These are phyloP conservation scores for Wiebesia pumilae DNA, from an alignment of 1,140 invertebrate genomes.

Conservation along the genomic window DNA sequence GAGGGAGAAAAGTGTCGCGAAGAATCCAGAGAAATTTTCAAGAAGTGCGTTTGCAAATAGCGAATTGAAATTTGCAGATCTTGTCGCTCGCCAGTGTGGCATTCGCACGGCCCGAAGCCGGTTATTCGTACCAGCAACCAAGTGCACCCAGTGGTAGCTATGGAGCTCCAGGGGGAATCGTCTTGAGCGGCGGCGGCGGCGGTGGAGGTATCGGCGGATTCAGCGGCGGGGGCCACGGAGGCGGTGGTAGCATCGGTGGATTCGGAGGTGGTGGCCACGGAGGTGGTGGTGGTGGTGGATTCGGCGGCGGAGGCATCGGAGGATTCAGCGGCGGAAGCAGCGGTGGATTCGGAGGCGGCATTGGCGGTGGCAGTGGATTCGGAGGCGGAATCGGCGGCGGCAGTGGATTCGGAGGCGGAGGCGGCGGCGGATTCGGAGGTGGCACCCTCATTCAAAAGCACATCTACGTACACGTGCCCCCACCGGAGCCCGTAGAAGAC, in stretches of 20 bases:
- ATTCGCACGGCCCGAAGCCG: constrained; percentile 75
- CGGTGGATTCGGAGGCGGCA: constrained; percentile 55
- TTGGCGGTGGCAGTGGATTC: constrained; percentile 57
- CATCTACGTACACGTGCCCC: constrained; percentile 88
- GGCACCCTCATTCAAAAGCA: constrained; percentile 80
- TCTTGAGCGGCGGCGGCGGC: constrained; percentile 60
- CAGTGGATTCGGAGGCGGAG: constrained; percentile 62
- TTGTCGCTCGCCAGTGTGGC: constrained; percentile 74
- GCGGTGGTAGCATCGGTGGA: constrained; percentile 57
- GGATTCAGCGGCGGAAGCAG: constrained; percentile 58
- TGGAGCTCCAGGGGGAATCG: constrained; percentile 68
- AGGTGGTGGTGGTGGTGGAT: constrained; percentile 64
- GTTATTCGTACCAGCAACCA: constrained; percentile 74
- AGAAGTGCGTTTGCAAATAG: neutral
- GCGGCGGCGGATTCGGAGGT: constrained; percentile 67
- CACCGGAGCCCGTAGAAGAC: constrained; percentile 82
- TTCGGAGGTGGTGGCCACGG: constrained; percentile 63
- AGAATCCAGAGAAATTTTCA: neutral
- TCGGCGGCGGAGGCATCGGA: constrained; percentile 61
- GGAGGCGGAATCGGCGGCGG: constrained; percentile 62
- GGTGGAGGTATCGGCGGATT: constrained; percentile 58
- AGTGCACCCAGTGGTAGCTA: constrained; percentile 65
- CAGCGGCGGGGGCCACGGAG: constrained; percentile 61
- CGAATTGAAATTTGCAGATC: constrained; percentile 67
- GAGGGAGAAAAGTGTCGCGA: neutral